Evolutionary conservation across 2,113 vertebrate genomes (phyloP).

Genomic region (Lontra canadensis): DNA sequence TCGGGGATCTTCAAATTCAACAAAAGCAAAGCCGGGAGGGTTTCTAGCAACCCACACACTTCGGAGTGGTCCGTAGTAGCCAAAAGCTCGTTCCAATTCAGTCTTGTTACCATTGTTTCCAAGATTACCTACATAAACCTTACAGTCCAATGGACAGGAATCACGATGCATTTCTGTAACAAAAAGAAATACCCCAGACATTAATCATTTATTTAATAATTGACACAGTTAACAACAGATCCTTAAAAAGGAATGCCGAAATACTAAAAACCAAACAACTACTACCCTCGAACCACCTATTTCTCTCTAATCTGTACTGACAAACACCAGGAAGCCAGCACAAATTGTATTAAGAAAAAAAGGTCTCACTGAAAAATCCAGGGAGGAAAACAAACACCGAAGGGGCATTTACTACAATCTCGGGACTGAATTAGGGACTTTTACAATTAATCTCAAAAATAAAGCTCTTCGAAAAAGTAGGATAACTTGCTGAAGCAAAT

Average conservation of each 20-base stretch:
- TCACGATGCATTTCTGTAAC: conserved; percentile 91
- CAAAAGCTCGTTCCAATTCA: conserved; percentile 95
- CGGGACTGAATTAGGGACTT: background rate
- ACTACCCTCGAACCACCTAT: background rate
- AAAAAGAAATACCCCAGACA: background rate
- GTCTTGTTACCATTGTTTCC: conserved; percentile 99
- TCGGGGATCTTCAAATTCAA: conserved; percentile 98
- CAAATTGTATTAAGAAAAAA: background rate
- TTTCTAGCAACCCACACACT: conserved; percentile 99
- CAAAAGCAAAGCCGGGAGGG: conserved; percentile 98
- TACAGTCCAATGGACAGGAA: conserved; percentile 97
- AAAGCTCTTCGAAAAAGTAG: background rate
- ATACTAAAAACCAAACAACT: background rate
- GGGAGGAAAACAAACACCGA: background rate
- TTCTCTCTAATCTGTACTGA: background rate
- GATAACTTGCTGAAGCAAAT: background rate
- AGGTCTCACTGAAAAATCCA: background rate
- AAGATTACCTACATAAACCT: conserved; percentile 98
- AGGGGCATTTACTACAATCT: background rate
- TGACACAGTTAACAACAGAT: background rate
- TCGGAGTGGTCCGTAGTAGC: conserved; percentile 96
- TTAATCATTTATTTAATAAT: background rate
- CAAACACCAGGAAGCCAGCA: background rate
- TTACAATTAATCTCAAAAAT: background rate
- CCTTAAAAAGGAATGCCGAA: background rate